Percentiles rank a stretch among this genome's conserved stretches.
Conservation (phyloP, 2,888 invertebrate genomes). For the Orthonychiurus folsomi region DNA sequence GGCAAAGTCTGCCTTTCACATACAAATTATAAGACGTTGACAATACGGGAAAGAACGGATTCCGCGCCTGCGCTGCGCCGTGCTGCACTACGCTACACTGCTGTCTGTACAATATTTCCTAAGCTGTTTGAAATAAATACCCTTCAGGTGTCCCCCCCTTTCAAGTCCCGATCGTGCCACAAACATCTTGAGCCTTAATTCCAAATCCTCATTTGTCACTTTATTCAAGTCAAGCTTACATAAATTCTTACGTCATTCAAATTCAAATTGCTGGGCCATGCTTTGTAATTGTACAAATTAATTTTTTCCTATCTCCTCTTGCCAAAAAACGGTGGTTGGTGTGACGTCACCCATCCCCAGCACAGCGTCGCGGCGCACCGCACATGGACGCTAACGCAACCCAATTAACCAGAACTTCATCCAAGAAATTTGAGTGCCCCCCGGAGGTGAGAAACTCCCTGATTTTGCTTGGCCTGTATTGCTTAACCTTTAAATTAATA, state of each 20-base stretch:
- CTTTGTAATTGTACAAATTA: neutral
- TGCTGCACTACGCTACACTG: neutral
- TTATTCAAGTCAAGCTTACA: neutral
- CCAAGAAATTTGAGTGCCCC: too few species aligned
- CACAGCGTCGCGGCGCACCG: too few species aligned
- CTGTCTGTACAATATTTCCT: neutral
- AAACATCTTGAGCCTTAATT: neutral
- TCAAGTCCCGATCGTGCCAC: neutral
- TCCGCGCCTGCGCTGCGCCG: neutral
- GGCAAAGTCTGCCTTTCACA: neutral
- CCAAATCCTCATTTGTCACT: neutral
- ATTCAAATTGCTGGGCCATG: neutral
- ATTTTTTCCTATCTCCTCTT: neutral
- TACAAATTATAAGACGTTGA: too few species aligned
- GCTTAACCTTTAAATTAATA: too few species aligned
- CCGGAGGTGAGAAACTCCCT: too few species aligned
- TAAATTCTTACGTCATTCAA: constrained; percentile 12
- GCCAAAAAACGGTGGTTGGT: too few species aligned
- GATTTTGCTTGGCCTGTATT: too few species aligned
- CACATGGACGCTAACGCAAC: too few species aligned
- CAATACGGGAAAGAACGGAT: too few species aligned
- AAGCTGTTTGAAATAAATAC: neutral
- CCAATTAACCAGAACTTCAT: too few species aligned
- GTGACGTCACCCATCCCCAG: too few species aligned
- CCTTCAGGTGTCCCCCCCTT: neutral